Evolutionary conservation across 2,797 vertebrate genomes (phyloP).

Genomic region (Gymnothorax reevesii): DNA sequence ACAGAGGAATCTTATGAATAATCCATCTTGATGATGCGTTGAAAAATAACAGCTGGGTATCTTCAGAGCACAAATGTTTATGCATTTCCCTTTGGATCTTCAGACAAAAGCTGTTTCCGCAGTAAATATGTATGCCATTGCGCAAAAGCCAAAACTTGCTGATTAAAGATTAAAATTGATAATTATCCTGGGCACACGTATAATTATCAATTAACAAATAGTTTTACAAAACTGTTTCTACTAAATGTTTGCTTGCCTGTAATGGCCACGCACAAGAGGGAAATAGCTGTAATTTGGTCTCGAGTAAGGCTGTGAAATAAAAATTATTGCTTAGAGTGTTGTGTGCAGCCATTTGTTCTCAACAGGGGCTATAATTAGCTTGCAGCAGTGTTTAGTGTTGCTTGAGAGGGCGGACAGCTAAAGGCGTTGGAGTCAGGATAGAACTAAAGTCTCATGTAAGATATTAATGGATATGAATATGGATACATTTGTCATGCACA

Average conservation of each 20-base stretch:
- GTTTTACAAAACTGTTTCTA: not conserved
- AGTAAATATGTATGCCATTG: not conserved
- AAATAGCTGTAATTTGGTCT: constrained; percentile 9
- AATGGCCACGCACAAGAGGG: not conserved
- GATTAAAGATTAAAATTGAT: not conserved
- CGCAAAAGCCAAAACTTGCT: not conserved
- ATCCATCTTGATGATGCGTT: not conserved
- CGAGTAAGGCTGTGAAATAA: not conserved
- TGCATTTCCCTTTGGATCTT: not conserved
- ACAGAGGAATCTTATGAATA: not conserved
- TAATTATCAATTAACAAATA: constrained; percentile 2
- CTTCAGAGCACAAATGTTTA: constrained; percentile 38
- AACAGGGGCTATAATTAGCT: constrained; percentile 9
- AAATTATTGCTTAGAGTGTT: not conserved
- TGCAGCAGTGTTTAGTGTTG: not conserved
- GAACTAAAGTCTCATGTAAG: not conserved
- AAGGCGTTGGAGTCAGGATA: not conserved
- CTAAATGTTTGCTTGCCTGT: not conserved
- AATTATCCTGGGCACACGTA: too few relatives aligned
- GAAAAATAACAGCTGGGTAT: constrained; percentile 42
- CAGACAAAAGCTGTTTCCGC: not conserved
- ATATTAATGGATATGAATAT: not conserved
- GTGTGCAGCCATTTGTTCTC: constrained; percentile 4
- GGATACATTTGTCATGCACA: not conserved
- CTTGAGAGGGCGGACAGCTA: not conserved